These are phyloP conservation scores for Tetragnatha versicolor DNA, from an alignment of 1,140 invertebrate genomes.

Conservation along the genomic window DNA sequence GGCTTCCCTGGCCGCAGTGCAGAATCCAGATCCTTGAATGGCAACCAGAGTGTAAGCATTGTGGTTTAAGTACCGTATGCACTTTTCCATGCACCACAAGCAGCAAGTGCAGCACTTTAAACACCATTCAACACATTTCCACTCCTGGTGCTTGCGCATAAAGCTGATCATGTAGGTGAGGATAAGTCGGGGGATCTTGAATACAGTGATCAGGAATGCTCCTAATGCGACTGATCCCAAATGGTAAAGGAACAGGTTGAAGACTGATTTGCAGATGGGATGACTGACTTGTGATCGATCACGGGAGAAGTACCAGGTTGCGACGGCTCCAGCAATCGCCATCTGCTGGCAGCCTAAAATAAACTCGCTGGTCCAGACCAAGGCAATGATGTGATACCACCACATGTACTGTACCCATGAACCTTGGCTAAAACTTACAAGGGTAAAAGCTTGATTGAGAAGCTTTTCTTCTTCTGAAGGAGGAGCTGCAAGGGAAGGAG, in stretches of 20 bases:
- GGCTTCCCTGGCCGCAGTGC: slow-evolving; percentile 73
- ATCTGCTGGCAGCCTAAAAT: slow-evolving; percentile 80
- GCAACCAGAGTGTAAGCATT: slow-evolving; percentile 84
- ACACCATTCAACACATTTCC: slow-evolving; percentile 32
- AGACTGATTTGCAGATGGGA: slow-evolving; percentile 70
- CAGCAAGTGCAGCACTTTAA: slow-evolving; percentile 76
- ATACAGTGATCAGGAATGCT: slow-evolving; percentile 75
- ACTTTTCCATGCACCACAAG: slow-evolving; percentile 76
- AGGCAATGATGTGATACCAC: slow-evolving; percentile 71
- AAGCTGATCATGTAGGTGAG: slow-evolving; percentile 60
- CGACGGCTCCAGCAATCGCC: slow-evolving; percentile 76
- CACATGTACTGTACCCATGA: slow-evolving; percentile 64
- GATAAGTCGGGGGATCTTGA: slow-evolving; percentile 73
- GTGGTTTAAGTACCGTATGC: slow-evolving; percentile 75
- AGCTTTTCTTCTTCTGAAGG: background rate
- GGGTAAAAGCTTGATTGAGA: slow-evolving; percentile 44
- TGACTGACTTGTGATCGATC: slow-evolving; percentile 71
- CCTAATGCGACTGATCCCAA: slow-evolving; percentile 80
- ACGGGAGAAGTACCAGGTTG: slow-evolving; percentile 79
- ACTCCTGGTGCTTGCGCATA: slow-evolving; percentile 43
- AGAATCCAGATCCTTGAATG: slow-evolving; percentile 76
- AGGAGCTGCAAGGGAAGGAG: background rate
- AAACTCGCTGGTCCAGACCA: slow-evolving; percentile 78
- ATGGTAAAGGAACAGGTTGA: slow-evolving; percentile 74
- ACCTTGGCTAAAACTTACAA: slow-evolving; percentile 60